A percentile compares a stretch with the other conserved stretches of the same genome.
Conservation (phyloP, 2,113 vertebrate species). For the Chloebia gouldiae region DNA sequence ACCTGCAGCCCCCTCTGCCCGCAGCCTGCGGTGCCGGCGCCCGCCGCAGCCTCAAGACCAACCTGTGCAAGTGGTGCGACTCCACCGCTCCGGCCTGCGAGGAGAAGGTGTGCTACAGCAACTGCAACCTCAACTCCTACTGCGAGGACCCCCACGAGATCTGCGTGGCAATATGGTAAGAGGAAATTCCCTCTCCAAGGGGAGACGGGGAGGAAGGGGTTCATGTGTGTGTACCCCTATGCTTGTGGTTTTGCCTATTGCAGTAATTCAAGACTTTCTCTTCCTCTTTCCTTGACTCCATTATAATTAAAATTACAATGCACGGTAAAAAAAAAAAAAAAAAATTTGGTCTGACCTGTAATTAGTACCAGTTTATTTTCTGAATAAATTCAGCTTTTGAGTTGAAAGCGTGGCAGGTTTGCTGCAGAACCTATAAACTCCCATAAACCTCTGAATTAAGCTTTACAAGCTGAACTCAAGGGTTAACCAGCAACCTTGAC, state of each 20-base stretch:
- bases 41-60: constrained; percentile 78
- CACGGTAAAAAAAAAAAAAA: not conserved
- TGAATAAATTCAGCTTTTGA: not conserved
- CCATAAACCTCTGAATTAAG: not conserved
- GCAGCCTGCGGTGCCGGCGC: constrained; percentile 35
- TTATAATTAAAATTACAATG: not conserved
- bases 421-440: not conserved
- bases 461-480: not conserved
- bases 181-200: not conserved
- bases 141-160: constrained; percentile 81
- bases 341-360: not conserved
- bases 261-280: not conserved
- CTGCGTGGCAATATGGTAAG: constrained; percentile 87
- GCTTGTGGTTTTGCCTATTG: not conserved
- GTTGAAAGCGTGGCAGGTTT: not conserved
- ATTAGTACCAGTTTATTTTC: not conserved
- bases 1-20: not conserved
- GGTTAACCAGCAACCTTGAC: not conserved
- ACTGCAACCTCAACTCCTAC: constrained; percentile 86
- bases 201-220: fast-evolving
- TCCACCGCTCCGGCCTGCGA: constrained; percentile 75
- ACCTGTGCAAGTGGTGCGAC: constrained; percentile 89
- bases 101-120: constrained; percentile 81
- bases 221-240: fast-evolving
- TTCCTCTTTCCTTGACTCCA: not conserved